These are phyloP conservation scores for Agraylea sexmaculata DNA, from an alignment of 1,140 invertebrate species.

Conservation along the genomic window DNA sequence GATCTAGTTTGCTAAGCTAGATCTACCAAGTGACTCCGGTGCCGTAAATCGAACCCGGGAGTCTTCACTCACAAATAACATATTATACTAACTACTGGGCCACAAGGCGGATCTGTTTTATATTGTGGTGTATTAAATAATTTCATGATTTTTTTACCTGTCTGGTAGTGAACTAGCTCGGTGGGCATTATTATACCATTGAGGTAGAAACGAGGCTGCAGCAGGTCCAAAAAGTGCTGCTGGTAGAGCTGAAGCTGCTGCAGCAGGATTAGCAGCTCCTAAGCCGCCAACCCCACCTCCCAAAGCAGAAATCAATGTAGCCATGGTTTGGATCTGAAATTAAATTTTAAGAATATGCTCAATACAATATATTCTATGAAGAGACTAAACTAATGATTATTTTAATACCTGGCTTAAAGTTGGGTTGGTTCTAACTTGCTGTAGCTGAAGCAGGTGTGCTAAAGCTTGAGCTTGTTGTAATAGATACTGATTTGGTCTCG, in stretches of 20 bases:
- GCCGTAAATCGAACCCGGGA: too few species aligned
- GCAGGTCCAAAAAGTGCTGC: conserved; percentile 27
- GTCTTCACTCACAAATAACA: too few species aligned
- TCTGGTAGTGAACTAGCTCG: conserved; percentile 9
- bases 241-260: conserved; percentile 34
- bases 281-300: conserved; percentile 47
- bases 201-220: conserved; percentile 11
- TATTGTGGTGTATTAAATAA: too few species aligned
- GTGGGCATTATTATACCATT: too few species aligned
- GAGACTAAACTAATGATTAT: background rate
- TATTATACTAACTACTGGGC: too few species aligned
- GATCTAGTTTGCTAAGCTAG: too few species aligned
- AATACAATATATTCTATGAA: background rate
- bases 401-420: conserved; percentile 34
- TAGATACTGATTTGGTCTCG: conserved; percentile 28
- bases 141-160: conserved; percentile 10
- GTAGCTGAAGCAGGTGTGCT: conserved; percentile 36
- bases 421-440: conserved; percentile 32
- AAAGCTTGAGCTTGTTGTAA: conserved; percentile 18
- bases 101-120: too few species aligned
- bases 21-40: too few species aligned
- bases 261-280: conserved; percentile 20
- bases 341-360: background rate
- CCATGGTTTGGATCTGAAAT: conserved; percentile 44
- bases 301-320: conserved; percentile 47